Conservation (phyloP, 1,140 invertebrate genomes). For the Drosophila guanche region DNA sequence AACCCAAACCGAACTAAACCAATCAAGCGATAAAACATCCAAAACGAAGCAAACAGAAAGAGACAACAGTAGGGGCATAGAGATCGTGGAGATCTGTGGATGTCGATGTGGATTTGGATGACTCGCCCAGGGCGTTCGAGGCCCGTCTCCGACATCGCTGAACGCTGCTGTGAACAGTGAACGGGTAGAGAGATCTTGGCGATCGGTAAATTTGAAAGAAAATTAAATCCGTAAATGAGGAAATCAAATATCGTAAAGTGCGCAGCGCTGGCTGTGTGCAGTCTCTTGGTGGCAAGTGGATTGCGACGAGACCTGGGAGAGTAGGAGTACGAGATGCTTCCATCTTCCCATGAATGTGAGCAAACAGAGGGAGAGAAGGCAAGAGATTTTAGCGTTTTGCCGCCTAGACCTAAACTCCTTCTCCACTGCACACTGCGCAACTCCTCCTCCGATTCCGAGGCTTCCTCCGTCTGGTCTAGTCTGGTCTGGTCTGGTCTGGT, state of each 20-base stretch:
- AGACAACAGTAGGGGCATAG: slow-evolving; percentile 39
- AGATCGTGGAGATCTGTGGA: slow-evolving; percentile 34
- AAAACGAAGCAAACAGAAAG: slow-evolving; percentile 73
- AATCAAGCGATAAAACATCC: slow-evolving; percentile 78
- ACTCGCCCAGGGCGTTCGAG: slow-evolving; percentile 32
- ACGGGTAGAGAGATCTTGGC: slow-evolving; percentile 59
- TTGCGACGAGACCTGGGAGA: slow-evolving; percentile 24
- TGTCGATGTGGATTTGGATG: slow-evolving; percentile 55
- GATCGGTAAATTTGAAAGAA: slow-evolving; percentile 80
- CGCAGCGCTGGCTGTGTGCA: slow-evolving; percentile 36
- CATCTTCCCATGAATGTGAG: slow-evolving; percentile 77
- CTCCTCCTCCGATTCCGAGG: not conserved
- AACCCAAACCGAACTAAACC: slow-evolving; percentile 47
- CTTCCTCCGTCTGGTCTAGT: not conserved
- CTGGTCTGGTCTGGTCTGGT: slow-evolving; percentile 2
- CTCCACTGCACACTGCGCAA: not conserved
- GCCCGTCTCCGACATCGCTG: not conserved
- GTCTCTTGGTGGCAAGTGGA: slow-evolving; percentile 70
- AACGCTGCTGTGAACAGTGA: slow-evolving; percentile 32
- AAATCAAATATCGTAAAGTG: slow-evolving; percentile 82
- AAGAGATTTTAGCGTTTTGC: slow-evolving; percentile 74
- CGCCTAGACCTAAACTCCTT: slow-evolving; percentile 37
- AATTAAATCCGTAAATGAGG: slow-evolving; percentile 82
- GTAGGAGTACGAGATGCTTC: slow-evolving; percentile 31
- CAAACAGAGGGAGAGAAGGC: slow-evolving; percentile 59